A percentile compares a stretch with the other conserved stretches of the same genome.
These are phyloP conservation scores for Poeciliopsis turrubarensis DNA, from an alignment of 2,113 vertebrate species.

Conservation along the genomic window DNA sequence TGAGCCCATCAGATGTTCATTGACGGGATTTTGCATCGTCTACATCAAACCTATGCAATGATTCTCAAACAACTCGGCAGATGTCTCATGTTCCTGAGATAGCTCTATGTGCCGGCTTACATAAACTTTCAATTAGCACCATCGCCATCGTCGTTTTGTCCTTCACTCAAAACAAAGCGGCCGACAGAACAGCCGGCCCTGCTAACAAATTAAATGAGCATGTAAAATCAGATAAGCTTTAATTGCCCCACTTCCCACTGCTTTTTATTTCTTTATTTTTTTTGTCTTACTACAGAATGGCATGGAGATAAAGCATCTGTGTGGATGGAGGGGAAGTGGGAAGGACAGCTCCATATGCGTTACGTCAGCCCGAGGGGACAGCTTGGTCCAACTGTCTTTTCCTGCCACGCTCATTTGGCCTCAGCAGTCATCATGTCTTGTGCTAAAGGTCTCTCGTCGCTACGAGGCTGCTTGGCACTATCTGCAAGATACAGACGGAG, in stretches of 20 bases:
- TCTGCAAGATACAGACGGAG: conserved; percentile 71
- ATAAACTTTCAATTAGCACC: not conserved
- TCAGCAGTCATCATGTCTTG: conserved; percentile 74
- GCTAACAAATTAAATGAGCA: conserved; percentile 63
- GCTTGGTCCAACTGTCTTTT: conserved; percentile 71
- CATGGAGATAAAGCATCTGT: conserved; percentile 63
- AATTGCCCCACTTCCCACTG: conserved; percentile 53
- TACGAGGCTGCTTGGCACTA: conserved; percentile 76
- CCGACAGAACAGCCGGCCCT: conserved; percentile 39
- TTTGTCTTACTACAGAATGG: conserved; percentile 37
- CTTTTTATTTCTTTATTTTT: conserved; percentile 35
- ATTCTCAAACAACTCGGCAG: not conserved
- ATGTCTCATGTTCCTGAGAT: not conserved
- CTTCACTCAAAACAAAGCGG: not conserved
- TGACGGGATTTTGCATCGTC: no score
- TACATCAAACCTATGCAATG: not conserved
- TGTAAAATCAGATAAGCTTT: conserved; percentile 60
- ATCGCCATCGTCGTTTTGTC: not conserved
- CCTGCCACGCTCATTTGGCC: conserved; percentile 79
- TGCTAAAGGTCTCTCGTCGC: conserved; percentile 81
- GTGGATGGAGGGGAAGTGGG: conserved; percentile 67
- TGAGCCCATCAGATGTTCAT: not conserved
- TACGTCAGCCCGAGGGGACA: conserved; percentile 67
- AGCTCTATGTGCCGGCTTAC: not conserved
- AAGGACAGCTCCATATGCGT: conserved; percentile 77